Percentiles rank a stretch among this genome's conserved stretches.
These are phyloP conservation scores for Drosophila anomalata DNA, from an alignment of 2,888 invertebrate genomes.

Conservation along the genomic window DNA sequence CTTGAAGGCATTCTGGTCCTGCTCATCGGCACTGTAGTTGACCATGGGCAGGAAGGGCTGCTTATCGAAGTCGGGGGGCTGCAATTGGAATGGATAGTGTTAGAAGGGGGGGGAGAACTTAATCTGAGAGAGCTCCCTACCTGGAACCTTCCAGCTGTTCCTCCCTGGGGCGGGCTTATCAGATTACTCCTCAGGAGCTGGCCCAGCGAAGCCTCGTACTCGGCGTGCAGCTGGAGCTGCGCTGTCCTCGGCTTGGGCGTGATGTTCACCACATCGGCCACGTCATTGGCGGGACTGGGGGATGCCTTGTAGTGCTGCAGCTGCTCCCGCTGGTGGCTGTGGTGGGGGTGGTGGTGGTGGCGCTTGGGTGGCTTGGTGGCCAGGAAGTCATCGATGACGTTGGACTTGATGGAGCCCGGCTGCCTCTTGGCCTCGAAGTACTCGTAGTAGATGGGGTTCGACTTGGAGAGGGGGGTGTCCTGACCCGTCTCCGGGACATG, in stretches of 20 bases:
- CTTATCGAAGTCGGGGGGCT: slow-evolving; percentile 84
- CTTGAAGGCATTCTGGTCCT: slow-evolving; percentile 81
- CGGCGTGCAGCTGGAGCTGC: slow-evolving; percentile 52
- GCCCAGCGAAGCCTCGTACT: slow-evolving; percentile 77
- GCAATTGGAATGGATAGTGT: slow-evolving; percentile 27
- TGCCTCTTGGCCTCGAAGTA: slow-evolving; percentile 84
- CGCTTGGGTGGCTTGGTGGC: slow-evolving; percentile 70
- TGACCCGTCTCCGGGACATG: slow-evolving; percentile 12
- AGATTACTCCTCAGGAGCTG: slow-evolving; percentile 85
- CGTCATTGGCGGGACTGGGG: slow-evolving; percentile 67
- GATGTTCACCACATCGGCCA: slow-evolving; percentile 82
- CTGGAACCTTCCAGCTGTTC: slow-evolving; percentile 12
- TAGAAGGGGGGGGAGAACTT: background rate
- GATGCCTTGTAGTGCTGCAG: slow-evolving; percentile 57
- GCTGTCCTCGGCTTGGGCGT: slow-evolving; percentile 85
- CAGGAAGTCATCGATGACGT: slow-evolving; percentile 73
- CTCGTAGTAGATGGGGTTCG: slow-evolving; percentile 84
- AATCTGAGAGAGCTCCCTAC: background rate
- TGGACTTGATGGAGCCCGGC: slow-evolving; percentile 61
- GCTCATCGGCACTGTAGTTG: slow-evolving; percentile 83
- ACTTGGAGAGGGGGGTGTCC: slow-evolving; percentile 73
- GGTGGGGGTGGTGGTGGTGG: slow-evolving; percentile 47
- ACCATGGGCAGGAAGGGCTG: slow-evolving; percentile 88
- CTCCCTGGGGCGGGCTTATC: slow-evolving; percentile 56
- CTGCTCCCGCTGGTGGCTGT: slow-evolving; percentile 19